Evolutionary conservation across 2,888 invertebrate species (phyloP).

Genomic region (Caenorhabditis sp.): DNA sequence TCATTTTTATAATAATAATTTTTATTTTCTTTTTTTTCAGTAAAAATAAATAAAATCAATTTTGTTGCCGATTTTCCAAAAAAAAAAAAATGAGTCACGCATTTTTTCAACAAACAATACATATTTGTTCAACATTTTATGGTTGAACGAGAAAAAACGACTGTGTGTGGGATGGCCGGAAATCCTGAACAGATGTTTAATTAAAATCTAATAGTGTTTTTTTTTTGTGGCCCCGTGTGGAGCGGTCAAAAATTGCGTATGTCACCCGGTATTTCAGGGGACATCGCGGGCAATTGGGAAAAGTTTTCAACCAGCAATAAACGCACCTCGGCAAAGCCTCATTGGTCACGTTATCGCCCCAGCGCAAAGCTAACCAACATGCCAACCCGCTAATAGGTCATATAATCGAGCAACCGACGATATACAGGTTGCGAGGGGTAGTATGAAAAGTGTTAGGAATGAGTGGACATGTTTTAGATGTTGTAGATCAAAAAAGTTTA

Average conservation of each 20-base stretch:
- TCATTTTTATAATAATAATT: not conserved
- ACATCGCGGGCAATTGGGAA: slow-evolving; percentile 65
- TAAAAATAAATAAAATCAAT: not conserved
- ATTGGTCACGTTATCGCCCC: slow-evolving; percentile 70
- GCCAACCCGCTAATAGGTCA: too few relatives aligned
- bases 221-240: not conserved
- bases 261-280: slow-evolving; percentile 58
- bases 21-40: slow-evolving; percentile 1
- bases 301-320: slow-evolving; percentile 71
- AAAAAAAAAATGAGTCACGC: not conserved
- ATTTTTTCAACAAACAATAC: not conserved
- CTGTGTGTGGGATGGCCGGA: slow-evolving; percentile 3
- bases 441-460: too few relatives aligned
- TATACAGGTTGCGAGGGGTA: too few relatives aligned
- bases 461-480: too few relatives aligned
- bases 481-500: too few relatives aligned
- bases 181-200: not conserved
- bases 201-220: not conserved
- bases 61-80: not conserved
- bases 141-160: slow-evolving; percentile 5
- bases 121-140: slow-evolving; percentile 3
- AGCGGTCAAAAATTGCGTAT: slow-evolving; percentile 58
- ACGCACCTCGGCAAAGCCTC: slow-evolving; percentile 69
- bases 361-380: slow-evolving; percentile 56
- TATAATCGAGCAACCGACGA: not conserved